Evolutionary conservation across 2,113 vertebrate genomes (phyloP).

Genomic region (Microtus ochrogaster): DNA sequence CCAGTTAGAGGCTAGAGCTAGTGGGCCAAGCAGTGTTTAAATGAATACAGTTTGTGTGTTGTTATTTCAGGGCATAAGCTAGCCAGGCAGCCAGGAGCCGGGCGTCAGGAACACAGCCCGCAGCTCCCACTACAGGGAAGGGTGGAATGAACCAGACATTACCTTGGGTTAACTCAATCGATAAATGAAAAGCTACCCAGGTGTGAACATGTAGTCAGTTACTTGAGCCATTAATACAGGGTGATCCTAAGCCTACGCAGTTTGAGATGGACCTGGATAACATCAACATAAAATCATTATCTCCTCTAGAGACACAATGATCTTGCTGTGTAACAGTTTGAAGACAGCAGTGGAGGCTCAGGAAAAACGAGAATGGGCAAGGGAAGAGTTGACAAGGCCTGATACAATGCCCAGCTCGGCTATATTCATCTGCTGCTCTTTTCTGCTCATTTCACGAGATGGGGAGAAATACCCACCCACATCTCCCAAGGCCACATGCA

Average conservation of each 20-base stretch:
- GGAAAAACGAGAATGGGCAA: not conserved
- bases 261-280: not conserved
- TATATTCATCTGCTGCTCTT: not conserved
- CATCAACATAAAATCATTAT: not conserved
- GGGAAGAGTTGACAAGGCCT: not conserved
- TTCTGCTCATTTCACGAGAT: not conserved
- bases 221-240: not conserved
- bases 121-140: too few relatives aligned
- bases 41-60: too few relatives aligned
- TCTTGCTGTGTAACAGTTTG: not conserved
- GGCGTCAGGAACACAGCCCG: too few relatives aligned
- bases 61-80: too few relatives aligned
- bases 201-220: not conserved
- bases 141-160: not conserved
- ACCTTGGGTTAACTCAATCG: not conserved
- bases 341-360: not conserved
- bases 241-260: not conserved
- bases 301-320: not conserved
- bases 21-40: too few relatives aligned
- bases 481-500: not conserved
- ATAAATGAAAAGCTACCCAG: not conserved
- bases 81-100: too few relatives aligned
- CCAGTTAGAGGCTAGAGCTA: too few relatives aligned
- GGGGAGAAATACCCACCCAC: slow-evolving; percentile 2
- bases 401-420: not conserved